Evolutionary conservation across 2,888 invertebrate genomes (phyloP).

Genomic region (Andrena marginata): DNA sequence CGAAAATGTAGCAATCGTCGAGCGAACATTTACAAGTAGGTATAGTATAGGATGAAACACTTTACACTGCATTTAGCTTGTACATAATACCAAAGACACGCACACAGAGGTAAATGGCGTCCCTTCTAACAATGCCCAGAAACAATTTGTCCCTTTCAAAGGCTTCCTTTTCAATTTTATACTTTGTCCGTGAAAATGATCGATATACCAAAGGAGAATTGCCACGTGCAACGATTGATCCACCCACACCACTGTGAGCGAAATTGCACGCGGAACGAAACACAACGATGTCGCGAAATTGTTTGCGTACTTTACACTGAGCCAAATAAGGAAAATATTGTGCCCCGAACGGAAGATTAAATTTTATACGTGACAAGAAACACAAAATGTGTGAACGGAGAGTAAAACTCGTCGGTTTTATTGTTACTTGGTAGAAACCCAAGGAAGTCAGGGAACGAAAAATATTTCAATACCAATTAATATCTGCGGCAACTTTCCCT

Average conservation of each 20-base stretch:
- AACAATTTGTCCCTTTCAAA: background rate
- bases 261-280: background rate
- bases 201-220: background rate
- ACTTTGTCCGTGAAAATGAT: background rate
- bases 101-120: background rate
- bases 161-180: constrained; percentile 1
- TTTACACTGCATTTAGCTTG: background rate
- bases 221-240: background rate
- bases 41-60: background rate
- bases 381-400: background rate
- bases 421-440: background rate
- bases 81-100: background rate
- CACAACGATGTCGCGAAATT: background rate
- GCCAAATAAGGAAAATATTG: constrained; percentile 7
- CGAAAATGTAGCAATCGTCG: no score
- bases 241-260: background rate
- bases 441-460: background rate
- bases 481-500: background rate
- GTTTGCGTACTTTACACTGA: background rate
- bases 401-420: background rate
- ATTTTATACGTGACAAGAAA: background rate
- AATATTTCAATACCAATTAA: background rate
- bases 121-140: background rate
- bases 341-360: background rate
- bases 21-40: no score